Evolutionary conservation across 1,140 invertebrate genomes (phyloP).

Genomic region (Heliconius nattereri): DNA sequence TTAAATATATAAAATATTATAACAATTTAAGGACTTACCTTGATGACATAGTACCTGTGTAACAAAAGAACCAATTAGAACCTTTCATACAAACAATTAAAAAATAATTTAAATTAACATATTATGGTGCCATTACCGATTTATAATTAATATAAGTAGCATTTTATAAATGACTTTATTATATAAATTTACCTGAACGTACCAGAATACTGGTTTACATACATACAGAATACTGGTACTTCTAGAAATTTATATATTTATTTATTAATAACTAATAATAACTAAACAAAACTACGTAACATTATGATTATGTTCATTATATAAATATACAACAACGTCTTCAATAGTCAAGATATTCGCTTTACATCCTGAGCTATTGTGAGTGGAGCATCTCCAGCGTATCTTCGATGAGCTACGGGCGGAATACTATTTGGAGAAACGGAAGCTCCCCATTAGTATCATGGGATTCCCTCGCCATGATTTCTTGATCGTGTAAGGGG

Average conservation of each 20-base stretch:
- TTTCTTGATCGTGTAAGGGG: constrained; percentile 21
- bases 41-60: background rate
- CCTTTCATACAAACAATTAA: constrained; percentile 4
- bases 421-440: constrained; percentile 27
- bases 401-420: constrained; percentile 4
- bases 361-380: constrained; percentile 45
- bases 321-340: constrained; percentile 10
- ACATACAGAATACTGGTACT: no score
- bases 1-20: no score
- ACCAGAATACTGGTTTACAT: no score
- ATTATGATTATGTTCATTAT: constrained; percentile 31
- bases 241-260: background rate
- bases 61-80: constrained; percentile 9
- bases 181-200: background rate
- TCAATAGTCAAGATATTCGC: constrained; percentile 34
- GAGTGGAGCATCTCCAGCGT: constrained; percentile 55
- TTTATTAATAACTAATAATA: background rate
- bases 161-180: background rate
- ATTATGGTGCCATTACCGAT: background rate
- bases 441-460: constrained; percentile 25
- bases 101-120: background rate
- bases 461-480: constrained; percentile 31
- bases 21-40: background rate
- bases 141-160: background rate
- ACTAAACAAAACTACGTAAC: background rate